Conservation (phyloP, 2,888 invertebrate genomes). For the Drosophila planitibia region DNA sequence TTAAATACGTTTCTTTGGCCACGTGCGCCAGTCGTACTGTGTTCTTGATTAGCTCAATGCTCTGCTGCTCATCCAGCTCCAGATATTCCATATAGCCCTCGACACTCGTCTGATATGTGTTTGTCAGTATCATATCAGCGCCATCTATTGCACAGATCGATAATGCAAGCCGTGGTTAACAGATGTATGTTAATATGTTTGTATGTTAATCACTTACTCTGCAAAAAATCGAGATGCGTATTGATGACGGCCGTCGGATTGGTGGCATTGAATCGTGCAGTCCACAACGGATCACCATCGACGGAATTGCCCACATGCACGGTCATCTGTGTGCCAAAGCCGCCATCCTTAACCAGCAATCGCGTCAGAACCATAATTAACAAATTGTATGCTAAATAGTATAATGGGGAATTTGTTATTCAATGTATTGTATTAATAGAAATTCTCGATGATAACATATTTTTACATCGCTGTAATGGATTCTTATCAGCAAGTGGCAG, state of each 20-base stretch:
- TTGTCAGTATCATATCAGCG: conserved; percentile 94
- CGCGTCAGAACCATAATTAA: conserved; percentile 76
- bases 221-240: conserved; percentile 93
- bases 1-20: conserved; percentile 88
- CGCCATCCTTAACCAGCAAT: conserved; percentile 89
- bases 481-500: conserved; percentile 34
- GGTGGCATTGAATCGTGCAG: conserved; percentile 92
- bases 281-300: conserved; percentile 96
- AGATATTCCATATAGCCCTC: conserved; percentile 91
- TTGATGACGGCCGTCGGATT: conserved; percentile 92
- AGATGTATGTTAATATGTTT: neutral
- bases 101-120: conserved; percentile 95
- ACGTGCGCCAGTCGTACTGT: conserved; percentile 91
- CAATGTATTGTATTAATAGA: conserved; percentile 10
- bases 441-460: conserved; percentile 11
- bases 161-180: conserved; percentile 23
- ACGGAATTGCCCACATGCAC: conserved; percentile 91
- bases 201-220: conserved; percentile 86
- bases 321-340: conserved; percentile 93
- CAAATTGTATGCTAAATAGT: neutral
- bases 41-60: conserved; percentile 90
- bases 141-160: conserved; percentile 88
- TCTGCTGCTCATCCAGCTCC: conserved; percentile 89
- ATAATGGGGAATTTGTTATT: neutral
- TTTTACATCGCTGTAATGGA: conserved; percentile 39